Conservation (phyloP, 2,888 invertebrate genomes). For the Lochmaea crataegi region DNA sequence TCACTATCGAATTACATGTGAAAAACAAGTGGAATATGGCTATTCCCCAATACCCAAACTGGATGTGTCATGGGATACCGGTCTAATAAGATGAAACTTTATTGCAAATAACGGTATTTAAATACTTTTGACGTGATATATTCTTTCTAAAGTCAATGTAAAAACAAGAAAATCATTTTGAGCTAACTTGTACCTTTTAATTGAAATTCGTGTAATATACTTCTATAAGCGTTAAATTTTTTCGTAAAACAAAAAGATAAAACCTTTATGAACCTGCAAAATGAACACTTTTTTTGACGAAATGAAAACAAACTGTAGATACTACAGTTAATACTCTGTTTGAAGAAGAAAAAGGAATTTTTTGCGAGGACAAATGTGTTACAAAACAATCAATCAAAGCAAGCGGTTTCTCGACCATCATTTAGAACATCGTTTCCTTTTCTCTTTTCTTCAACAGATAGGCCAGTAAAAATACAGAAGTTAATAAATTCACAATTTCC, state of each 20-base stretch:
- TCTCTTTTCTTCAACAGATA: constrained; percentile 13
- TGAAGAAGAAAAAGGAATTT: constrained; percentile 30
- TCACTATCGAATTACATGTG: no score
- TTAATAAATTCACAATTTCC: no score
- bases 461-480: not conserved
- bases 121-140: no score
- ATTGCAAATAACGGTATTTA: no score
- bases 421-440: constrained; percentile 28
- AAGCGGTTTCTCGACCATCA: constrained; percentile 25
- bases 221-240: not conserved
- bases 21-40: no score
- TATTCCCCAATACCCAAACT: no score
- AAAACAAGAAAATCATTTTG: no score
- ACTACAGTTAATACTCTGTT: constrained; percentile 30
- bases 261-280: not conserved
- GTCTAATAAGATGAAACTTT: no score
- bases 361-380: constrained; percentile 30
- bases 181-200: not conserved
- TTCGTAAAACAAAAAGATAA: not conserved
- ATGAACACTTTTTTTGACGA: constrained; percentile 10
- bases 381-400: constrained; percentile 40
- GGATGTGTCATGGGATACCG: no score
- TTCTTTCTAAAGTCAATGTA: no score
- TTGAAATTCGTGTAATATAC: not conserved
- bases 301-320: constrained; percentile 18